Evolutionary conservation across 2,888 invertebrate species (phyloP), one percentile per base, ranked within the genome.

Genomic region (Blera fallax): DNA sequence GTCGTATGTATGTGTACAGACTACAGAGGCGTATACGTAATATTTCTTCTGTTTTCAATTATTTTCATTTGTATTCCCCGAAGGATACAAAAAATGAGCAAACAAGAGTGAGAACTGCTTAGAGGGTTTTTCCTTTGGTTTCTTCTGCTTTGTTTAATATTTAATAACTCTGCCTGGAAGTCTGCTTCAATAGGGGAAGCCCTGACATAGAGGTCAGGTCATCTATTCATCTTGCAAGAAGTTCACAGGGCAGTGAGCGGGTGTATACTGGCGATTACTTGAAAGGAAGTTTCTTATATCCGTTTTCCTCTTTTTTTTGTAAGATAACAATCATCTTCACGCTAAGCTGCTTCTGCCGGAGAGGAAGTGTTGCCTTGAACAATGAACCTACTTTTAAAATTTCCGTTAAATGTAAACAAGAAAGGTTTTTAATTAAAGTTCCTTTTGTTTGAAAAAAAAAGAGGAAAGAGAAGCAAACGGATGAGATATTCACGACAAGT

Each of bases 351-450:
- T 27, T 16, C 24, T 32, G 50, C 32, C 29, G 27, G 60, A 40
- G 70, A 10, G 21, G 8, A 32, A 16, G 62, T 45, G 70, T 78
- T 70, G 62, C 62, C 69, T 62, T 65, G 48, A 56, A 73, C 48
- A 73, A 58, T 48, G 56, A 56, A 64, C 56, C 7, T 40, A 8
- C 32, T 79, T 79, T 21, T 65, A 14, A 73, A 58, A 32, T 72
- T 21, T 16, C 29, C 14, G 29, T 73, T 37, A n/a, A 48, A 58
- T 56, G 16, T 56, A 62, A 64, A 56, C 40, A 37, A 27, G 29
- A 29, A 65, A 24, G 32, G 72, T 18, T 72, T 80, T 73, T 80
- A 80, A 80, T 80, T 80, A 80, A 73, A 64, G 50, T 74, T 73
- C 40, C 73, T 80, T n/a, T 80, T 80, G 73, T 74, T 74, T 58